Percentiles rank a stretch among this genome's conserved stretches.
Evolutionary conservation across 2,888 invertebrate species (phyloP).

Genomic region (Brachycybe producta): DNA sequence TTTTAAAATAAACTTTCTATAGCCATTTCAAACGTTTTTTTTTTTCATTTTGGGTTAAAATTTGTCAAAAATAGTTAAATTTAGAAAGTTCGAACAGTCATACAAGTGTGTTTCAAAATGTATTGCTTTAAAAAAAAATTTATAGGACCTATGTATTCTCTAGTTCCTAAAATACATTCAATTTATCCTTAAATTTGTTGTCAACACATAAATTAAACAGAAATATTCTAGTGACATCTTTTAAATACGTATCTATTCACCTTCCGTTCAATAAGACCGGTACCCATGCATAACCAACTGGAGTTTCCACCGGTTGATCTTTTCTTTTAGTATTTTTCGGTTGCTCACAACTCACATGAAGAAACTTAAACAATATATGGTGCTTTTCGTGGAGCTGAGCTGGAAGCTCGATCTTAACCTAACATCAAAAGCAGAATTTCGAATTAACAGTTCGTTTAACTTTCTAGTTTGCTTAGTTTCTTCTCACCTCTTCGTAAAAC

Average conservation of each 20-base stretch:
- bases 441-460: background rate
- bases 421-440: constrained; percentile 1
- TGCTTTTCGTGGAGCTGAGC: constrained; percentile 69
- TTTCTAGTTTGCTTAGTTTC: background rate
- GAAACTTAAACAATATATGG: constrained; percentile 87
- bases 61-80: no score
- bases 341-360: constrained; percentile 81
- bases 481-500: constrained; percentile 67
- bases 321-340: constrained; percentile 54
- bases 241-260: constrained; percentile 31
- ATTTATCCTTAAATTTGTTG: no score
- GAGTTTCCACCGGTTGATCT: constrained; percentile 29
- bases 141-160: no score
- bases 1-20: no score
- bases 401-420: constrained; percentile 77
- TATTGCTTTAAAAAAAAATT: no score
- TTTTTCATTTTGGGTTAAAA: no score
- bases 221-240: no score
- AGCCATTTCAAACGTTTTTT: no score
- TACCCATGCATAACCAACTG: constrained; percentile 89
- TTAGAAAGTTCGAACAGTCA: no score
- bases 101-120: no score
- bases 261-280: constrained; percentile 68
- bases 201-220: no score
- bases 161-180: no score